Conservation (phyloP, 2,113 vertebrate genomes). For the Pyxicephalus adspersus region DNA sequence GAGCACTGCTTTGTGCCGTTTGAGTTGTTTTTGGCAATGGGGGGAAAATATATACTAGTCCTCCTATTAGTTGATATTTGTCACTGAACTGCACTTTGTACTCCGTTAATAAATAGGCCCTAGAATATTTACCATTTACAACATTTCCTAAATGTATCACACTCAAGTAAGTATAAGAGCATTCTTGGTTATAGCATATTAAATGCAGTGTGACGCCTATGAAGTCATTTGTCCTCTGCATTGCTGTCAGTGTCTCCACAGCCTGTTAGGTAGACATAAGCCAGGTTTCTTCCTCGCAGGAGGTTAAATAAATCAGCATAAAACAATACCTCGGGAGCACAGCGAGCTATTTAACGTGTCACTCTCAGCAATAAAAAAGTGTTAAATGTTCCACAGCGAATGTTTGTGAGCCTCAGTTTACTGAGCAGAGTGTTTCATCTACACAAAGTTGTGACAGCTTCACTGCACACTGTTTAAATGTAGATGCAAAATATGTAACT, state of each 20-base stretch:
- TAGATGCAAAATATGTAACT: slow-evolving; percentile 52
- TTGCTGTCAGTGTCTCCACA: background rate
- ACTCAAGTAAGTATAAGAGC: no score
- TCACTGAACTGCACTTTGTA: no score
- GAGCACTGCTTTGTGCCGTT: no score
- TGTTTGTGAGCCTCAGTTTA: slow-evolving; percentile 16
- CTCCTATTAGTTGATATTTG: no score
- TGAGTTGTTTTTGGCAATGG: no score
- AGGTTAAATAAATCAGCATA: slow-evolving; percentile 13
- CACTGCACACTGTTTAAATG: slow-evolving; percentile 29
- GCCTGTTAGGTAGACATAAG: background rate
- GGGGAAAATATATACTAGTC: no score
- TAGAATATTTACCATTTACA: no score
- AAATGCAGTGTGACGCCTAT: no score
- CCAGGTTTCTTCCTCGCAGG: background rate
- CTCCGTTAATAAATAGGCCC: no score
- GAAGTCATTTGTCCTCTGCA: no score
- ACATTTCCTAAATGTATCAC: no score
- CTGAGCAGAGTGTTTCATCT: slow-evolving; percentile 15
- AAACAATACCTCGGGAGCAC: background rate
- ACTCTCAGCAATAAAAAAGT: slow-evolving; percentile 22
- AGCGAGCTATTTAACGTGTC: slow-evolving; percentile 9
- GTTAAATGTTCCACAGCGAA: slow-evolving; percentile 25
- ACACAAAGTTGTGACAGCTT: slow-evolving; percentile 27
- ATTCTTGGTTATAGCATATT: no score